Conservation (phyloP, 2,797 vertebrate genomes). For the Cirrhinus mrigala region DNA sequence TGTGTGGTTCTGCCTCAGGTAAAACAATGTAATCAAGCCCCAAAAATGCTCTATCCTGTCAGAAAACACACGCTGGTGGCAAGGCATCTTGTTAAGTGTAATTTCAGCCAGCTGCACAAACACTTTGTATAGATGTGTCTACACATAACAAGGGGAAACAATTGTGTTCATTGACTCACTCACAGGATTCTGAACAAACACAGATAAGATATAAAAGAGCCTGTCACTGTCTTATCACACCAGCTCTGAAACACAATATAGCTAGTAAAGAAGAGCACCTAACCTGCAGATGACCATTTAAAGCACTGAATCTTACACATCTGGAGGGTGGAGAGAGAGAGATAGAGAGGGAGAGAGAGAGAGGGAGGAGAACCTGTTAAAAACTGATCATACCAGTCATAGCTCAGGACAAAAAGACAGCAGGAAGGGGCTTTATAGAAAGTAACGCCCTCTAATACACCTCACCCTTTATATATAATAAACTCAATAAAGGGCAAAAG, state of each 20-base stretch:
- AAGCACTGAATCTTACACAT: conserved; percentile 16
- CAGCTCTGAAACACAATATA: conserved; percentile 18
- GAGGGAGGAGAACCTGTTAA: neutral
- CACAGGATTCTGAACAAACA: conserved; percentile 47
- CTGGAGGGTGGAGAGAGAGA: conserved; percentile 2
- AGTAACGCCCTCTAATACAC: conserved; percentile 2
- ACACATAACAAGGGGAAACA: conserved; percentile 43
- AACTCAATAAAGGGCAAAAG: conserved; percentile 20
- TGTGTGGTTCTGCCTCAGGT: conserved; percentile 47
- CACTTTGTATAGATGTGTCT: conserved; percentile 49
- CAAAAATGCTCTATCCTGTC: conserved; percentile 37
- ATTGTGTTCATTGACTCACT: conserved; percentile 33
- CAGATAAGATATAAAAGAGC: conserved; percentile 48
- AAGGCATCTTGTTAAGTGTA: conserved; percentile 33
- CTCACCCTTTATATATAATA: neutral
- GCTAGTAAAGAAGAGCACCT: neutral
- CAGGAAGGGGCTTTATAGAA: conserved; percentile 5
- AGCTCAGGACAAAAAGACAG: conserved; percentile 1
- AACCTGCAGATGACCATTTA: conserved; percentile 8
- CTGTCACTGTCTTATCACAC: conserved; percentile 35
- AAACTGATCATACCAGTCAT: conserved; percentile 15
- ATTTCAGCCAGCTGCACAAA: conserved; percentile 58
- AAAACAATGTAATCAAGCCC: conserved; percentile 28
- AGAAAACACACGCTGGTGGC: conserved; percentile 25
- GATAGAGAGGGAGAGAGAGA: too few relatives aligned